Evolutionary conservation across 1,140 invertebrate species (phyloP), one percentile per base, ranked within the genome.

Genomic region (Hormaphis cornu): DNA sequence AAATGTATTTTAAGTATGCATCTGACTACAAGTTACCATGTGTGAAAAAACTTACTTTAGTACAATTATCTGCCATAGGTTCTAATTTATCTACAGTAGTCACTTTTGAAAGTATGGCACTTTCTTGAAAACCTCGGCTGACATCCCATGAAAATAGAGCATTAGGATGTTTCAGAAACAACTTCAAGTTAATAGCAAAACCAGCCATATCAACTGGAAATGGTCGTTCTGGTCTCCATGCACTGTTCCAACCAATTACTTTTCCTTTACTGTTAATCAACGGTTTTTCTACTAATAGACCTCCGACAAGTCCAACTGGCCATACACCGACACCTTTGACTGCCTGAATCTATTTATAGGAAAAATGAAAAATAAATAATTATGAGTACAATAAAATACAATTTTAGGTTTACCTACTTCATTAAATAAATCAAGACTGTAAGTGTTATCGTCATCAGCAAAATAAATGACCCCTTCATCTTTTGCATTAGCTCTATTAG

Each of bases 131-230:
- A 8, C 95, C 95, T 73, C 89, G 84, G 75, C 89, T 85, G 48
- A 93, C 87, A 70, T 88, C 84, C 73, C 88, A 89, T 1, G 88
- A 89, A 79, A 98, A 97, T 70, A 82, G 78, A 0, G 73, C 73
- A 46, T 90, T 81, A 6, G 88, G 86, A 76, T 89, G 83, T 2
- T 86, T 80, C 3, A 91, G 78, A 22, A 98, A 82, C 12, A 95
- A 79, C 20, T 86, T 82, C 2, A 96, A 77, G 79, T 94, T 95
- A 14, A 99, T 88, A 16, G 93, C 95, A 81, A 99, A 99, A 1
- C 93, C 95, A 3, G 96, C 96, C 97, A 99, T 99, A 75, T 99
- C 97, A 28, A 96, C 87, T 5, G 96, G 93, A 82, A 98, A 99
- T 0, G 88, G 87, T 73, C 96, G 80, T 70, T 93, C 86, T 0